Conservation (phyloP, 1,140 invertebrate species). For the Centruroides vittatus region DNA sequence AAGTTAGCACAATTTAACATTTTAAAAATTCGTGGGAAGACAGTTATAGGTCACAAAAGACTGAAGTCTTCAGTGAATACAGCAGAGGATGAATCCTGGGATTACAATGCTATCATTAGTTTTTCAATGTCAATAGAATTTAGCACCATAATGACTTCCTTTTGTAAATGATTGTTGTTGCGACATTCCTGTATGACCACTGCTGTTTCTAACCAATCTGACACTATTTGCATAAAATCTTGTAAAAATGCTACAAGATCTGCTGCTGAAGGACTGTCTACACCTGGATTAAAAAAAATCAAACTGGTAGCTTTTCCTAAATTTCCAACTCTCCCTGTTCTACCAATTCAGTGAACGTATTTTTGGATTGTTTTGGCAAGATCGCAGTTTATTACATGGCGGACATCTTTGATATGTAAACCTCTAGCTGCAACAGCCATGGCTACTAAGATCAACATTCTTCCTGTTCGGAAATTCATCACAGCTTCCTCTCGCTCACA, state of each 20-base stretch:
- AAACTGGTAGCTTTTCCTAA: slow-evolving; percentile 73
- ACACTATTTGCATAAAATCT: slow-evolving; percentile 14
- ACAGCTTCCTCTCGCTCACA: slow-evolving; percentile 76
- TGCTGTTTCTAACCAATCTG: no score
- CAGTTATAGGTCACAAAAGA: no score
- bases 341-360: slow-evolving; percentile 88
- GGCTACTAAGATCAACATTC: slow-evolving; percentile 63
- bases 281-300: slow-evolving; percentile 57
- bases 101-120: no score
- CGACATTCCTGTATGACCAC: no score
- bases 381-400: slow-evolving; percentile 85
- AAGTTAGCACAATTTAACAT: no score
- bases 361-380: slow-evolving; percentile 74
- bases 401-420: slow-evolving; percentile 64
- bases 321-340: slow-evolving; percentile 88
- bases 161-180: no score
- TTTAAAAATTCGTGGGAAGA: no score
- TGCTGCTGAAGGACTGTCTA: slow-evolving; percentile 43
- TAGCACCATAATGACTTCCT: no score
- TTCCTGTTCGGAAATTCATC: slow-evolving; percentile 58
- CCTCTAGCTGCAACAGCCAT: slow-evolving; percentile 83
- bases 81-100: no score
- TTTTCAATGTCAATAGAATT: no score
- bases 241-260: slow-evolving; percentile 54
- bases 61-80: no score